A percentile compares a stretch with the other conserved stretches of the same genome.
Conservation (phyloP, 2,113 vertebrate genomes). For the Haemorhous mexicanus region DNA sequence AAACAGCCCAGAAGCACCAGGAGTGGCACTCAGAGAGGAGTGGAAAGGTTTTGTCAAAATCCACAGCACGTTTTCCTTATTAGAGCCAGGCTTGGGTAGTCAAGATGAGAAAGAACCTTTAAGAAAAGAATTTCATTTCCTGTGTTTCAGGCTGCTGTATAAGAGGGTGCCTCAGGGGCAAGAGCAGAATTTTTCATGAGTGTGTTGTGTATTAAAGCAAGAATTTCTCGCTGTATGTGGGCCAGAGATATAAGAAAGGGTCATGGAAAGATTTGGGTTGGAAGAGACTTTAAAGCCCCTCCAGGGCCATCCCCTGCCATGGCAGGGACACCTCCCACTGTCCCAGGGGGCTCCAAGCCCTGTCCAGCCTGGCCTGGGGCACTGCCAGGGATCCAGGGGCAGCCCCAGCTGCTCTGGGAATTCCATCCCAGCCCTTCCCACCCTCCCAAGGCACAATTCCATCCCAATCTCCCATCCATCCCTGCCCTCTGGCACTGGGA, state of each 20-base stretch:
- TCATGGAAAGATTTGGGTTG: background rate
- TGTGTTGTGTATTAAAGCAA: background rate
- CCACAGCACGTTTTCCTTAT: background rate
- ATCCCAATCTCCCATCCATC: rapidly evolving
- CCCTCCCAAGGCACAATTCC: background rate
- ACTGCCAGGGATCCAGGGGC: background rate
- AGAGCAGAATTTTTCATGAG: background rate
- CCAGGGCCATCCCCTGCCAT: background rate
- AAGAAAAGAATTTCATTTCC: background rate
- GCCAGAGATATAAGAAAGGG: background rate
- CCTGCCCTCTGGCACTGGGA: background rate
- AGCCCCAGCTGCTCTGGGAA: background rate
- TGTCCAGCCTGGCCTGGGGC: background rate
- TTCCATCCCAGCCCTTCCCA: no score
- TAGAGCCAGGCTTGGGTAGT: background rate
- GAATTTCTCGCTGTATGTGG: background rate
- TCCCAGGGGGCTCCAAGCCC: rapidly evolving
- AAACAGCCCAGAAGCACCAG: background rate
- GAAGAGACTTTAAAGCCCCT: background rate
- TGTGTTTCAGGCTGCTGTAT: background rate
- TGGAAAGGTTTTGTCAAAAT: background rate
- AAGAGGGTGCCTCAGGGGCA: background rate
- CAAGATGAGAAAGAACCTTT: background rate
- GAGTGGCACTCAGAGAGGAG: background rate
- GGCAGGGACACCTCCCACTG: background rate